A percentile compares a stretch with the other conserved stretches of the same genome.
Evolutionary conservation across 2,113 vertebrate species (phyloP).

Genomic region (Ammospiza nelsoni): DNA sequence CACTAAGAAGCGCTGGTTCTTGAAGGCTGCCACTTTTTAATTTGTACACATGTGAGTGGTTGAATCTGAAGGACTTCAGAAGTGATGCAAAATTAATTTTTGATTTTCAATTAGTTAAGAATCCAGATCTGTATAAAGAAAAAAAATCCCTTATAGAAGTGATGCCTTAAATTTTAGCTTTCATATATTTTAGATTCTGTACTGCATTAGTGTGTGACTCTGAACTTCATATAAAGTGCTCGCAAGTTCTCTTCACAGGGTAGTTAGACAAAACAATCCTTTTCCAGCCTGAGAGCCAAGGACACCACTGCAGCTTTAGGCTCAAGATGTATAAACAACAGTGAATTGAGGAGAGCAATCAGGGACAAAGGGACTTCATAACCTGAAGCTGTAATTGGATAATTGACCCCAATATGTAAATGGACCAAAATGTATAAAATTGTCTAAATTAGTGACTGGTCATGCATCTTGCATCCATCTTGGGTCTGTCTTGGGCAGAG

Average conservation of each 20-base stretch:
- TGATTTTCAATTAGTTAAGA: neutral
- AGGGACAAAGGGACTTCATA: neutral
- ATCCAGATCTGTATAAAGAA: neutral
- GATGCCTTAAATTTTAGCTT: neutral
- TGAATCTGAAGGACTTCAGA: neutral
- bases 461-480: neutral
- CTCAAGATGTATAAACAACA: neutral
- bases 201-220: neutral
- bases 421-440: neutral
- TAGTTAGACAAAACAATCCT: neutral
- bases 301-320: neutral
- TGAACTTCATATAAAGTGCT: neutral
- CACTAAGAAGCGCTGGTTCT: fast-evolving
- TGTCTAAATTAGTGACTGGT: neutral
- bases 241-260: neutral
- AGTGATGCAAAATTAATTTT: neutral
- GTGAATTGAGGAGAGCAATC: neutral
- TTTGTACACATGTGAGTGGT: neutral
- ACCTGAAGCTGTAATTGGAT: neutral
- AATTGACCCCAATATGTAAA: neutral
- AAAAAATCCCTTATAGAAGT: neutral
- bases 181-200: neutral
- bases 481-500: neutral
- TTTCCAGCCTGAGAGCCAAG: neutral
- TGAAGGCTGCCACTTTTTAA: neutral